These are phyloP conservation scores for Trachemys scripta DNA, from an alignment of 2,113 vertebrate species.

Conservation along the genomic window DNA sequence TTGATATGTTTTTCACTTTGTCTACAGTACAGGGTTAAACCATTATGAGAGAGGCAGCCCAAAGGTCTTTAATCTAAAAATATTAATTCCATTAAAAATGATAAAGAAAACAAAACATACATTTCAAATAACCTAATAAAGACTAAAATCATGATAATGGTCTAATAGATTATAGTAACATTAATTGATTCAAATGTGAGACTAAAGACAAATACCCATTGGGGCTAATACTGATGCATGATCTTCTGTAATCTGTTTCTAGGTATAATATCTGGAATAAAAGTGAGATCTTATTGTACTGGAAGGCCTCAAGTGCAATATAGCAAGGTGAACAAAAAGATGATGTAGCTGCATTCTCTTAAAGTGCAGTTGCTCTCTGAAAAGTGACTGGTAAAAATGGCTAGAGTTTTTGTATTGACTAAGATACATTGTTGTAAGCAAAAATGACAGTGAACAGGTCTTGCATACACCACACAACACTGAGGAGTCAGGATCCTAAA, in stretches of 20 bases:
- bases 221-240: conserved; percentile 40
- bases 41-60: conserved; percentile 15
- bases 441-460: background rate
- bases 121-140: conserved; percentile 67
- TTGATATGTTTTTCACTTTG: background rate
- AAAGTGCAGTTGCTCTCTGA: background rate
- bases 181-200: conserved; percentile 48
- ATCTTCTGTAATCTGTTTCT: conserved; percentile 2
- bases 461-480: background rate
- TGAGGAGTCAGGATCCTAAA: background rate
- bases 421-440: background rate
- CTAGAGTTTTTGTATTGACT: accelerated
- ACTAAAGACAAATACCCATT: conserved; percentile 39
- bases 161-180: conserved; percentile 41
- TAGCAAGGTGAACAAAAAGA: background rate
- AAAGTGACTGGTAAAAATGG: background rate
- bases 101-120: conserved; percentile 63
- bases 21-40: background rate
- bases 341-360: conserved; percentile 31
- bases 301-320: background rate
- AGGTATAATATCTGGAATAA: background rate
- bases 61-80: conserved; percentile 39
- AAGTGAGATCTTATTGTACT: background rate
- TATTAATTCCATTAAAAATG: conserved; percentile 64
- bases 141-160: conserved; percentile 53